phyloP scores from a whole-genome alignment of 2,888 invertebrate genomes.

The Lordiphosa andalusiaca region DNA sequence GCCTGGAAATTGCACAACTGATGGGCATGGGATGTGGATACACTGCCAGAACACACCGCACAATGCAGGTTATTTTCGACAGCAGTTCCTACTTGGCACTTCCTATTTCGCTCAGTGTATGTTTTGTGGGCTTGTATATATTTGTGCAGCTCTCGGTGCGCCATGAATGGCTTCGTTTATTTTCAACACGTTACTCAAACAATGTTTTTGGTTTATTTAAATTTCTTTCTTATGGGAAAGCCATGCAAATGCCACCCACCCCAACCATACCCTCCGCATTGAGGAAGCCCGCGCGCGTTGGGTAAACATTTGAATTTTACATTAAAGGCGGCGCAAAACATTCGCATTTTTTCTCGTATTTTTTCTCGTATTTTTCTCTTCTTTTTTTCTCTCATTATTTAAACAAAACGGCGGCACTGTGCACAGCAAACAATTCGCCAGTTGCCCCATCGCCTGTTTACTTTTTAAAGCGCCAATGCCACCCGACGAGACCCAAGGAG shows the following conservation, averaged over 20 bases:
- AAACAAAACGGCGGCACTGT: constrained; percentile 72
- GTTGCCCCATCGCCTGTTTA: constrained; percentile 42
- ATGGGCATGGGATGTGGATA: constrained; percentile 1
- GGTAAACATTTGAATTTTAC: constrained; percentile 74
- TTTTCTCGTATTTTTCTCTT: background rate
- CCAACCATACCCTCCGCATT: constrained; percentile 19
- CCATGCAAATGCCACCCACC: constrained; percentile 65
- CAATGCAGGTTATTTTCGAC: no score
- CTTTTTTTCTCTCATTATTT: constrained; percentile 50
- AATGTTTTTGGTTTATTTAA: constrained; percentile 74
- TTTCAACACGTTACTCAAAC: constrained; percentile 72
- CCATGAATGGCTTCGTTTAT: constrained; percentile 72
- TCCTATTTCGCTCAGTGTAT: constrained; percentile 4
- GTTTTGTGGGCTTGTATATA: constrained; percentile 9
- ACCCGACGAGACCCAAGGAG: constrained; percentile 6
- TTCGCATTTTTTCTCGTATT: constrained; percentile 54
- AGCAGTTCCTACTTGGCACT: no score
- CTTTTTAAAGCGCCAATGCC: constrained; percentile 69
- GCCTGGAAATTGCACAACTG: constrained; percentile 41
- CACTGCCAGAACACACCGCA: no score
- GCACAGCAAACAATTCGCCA: constrained; percentile 24
- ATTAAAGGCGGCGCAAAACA: constrained; percentile 68
- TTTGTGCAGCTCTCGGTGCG: constrained; percentile 55
- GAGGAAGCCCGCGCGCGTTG: constrained; percentile 59
- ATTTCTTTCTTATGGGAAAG: constrained; percentile 70